Percentiles rank a stretch among this genome's conserved stretches.
These are phyloP conservation scores for Litocranius walleri DNA, from an alignment of 2,113 vertebrate genomes.

Conservation along the genomic window DNA sequence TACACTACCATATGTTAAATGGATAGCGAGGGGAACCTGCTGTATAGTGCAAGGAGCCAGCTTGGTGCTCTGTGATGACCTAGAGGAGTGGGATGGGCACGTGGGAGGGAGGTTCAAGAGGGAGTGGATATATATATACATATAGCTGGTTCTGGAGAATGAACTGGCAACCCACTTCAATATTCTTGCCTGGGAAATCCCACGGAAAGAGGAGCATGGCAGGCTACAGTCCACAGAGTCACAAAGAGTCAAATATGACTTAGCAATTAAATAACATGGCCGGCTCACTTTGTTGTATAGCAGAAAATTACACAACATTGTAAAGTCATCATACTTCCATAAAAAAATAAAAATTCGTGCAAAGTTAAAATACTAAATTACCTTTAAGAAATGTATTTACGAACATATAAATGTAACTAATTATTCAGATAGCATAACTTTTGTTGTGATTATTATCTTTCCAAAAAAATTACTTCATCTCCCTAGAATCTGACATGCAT, in stretches of 20 bases:
- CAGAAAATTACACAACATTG: not conserved
- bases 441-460: not conserved
- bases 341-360: not conserved
- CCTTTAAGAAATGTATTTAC: not conserved
- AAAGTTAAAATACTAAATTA: not conserved
- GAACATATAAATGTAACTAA: not conserved
- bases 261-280: not conserved
- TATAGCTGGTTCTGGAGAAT: not conserved
- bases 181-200: not conserved
- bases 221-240: not conserved
- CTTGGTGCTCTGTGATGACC: not conserved
- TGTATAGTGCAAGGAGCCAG: not conserved
- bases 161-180: not conserved
- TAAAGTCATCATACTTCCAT: not conserved
- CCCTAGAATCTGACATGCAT: not conserved
- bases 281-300: not conserved
- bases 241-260: not conserved
- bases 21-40: not conserved
- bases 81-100: not conserved
- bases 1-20: not conserved
- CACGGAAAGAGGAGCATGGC: not conserved
- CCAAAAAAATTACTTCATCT: not conserved
- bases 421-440: not conserved
- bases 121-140: not conserved
- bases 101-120: not conserved